Conservation (phyloP, 2,797 vertebrate species). For the Onychomys leucogaster region DNA sequence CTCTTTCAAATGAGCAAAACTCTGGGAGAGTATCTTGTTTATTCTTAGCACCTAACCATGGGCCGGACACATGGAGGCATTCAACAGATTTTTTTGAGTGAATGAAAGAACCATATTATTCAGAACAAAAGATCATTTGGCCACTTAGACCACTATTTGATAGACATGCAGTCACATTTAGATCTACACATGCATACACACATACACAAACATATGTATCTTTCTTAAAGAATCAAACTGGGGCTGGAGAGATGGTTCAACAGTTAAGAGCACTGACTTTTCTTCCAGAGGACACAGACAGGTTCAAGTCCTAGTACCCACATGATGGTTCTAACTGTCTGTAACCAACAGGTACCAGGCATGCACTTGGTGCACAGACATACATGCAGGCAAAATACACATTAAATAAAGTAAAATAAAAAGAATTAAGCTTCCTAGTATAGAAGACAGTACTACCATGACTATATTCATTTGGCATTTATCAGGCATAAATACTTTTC, state of each 20-base stretch:
- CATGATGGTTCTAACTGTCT: not conserved
- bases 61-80: not conserved
- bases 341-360: not conserved
- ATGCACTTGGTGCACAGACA: not conserved
- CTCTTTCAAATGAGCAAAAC: not conserved
- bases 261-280: not conserved
- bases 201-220: not conserved
- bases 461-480: conserved; percentile 55
- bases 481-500: conserved; percentile 47
- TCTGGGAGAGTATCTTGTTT: not conserved
- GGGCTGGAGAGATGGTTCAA: not conserved
- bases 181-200: not conserved
- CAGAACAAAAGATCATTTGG: not conserved
- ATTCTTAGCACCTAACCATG: not conserved
- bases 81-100: not conserved
- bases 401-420: not conserved
- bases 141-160: not conserved
- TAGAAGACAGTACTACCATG: not conserved
- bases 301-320: not conserved
- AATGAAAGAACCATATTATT: not conserved
- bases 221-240: not conserved
- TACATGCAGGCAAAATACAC: not conserved
- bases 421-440: not conserved
- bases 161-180: not conserved
- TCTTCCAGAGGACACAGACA: not conserved